A percentile compares a stretch with the other conserved stretches of the same genome.
These are phyloP conservation scores for Rhagonycha lutea DNA, from an alignment of 2,888 invertebrate species.

Conservation along the genomic window DNA sequence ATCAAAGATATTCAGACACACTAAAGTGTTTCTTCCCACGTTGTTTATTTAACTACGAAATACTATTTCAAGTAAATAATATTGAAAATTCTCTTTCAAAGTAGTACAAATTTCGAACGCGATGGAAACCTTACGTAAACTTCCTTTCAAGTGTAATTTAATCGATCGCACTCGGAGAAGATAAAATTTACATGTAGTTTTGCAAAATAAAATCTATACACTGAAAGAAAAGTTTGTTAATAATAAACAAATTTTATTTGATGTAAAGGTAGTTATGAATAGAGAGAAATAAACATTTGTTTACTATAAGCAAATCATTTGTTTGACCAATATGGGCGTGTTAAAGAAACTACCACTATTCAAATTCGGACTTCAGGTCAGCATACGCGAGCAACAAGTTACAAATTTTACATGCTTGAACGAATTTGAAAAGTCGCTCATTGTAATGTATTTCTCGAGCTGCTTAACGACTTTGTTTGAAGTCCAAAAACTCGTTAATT, in stretches of 20 bases:
- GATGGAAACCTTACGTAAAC: not conserved
- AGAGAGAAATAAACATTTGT: no score
- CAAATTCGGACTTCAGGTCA: no score
- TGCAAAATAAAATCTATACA: no score
- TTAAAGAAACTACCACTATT: no score
- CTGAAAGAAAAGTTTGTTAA: no score
- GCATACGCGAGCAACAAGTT: not conserved
- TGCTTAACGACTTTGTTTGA: not conserved
- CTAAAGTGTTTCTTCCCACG: not conserved
- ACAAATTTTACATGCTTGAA: not conserved
- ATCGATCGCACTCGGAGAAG: not conserved
- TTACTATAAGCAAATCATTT: no score
- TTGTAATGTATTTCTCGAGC: not conserved
- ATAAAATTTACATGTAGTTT: not conserved
- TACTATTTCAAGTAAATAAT: not conserved
- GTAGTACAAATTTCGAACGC: not conserved
- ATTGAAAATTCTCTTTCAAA: not conserved
- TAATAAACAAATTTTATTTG: no score
- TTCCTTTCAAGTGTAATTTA: not conserved
- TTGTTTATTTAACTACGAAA: not conserved
- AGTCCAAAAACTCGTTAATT: not conserved
- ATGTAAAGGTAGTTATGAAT: no score
- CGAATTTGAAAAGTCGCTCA: not conserved
- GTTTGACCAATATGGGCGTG: no score
- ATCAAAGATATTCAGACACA: not conserved